These are phyloP conservation scores for Solea senegalensis DNA, from an alignment of 2,113 vertebrate genomes.

Conservation along the genomic window DNA sequence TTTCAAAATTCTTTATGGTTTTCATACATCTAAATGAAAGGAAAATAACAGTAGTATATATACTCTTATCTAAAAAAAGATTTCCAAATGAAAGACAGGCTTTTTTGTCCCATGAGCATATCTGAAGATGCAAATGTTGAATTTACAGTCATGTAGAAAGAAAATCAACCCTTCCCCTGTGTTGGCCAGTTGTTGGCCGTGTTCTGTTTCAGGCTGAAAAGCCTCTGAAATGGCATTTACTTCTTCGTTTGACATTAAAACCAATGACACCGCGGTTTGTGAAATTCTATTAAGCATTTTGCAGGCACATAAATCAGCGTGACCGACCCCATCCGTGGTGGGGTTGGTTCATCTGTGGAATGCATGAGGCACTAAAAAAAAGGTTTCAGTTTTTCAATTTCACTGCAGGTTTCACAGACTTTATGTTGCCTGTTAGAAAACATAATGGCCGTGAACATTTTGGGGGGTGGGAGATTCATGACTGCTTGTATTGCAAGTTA, in stretches of 20 bases:
- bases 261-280: slow-evolving; percentile 8
- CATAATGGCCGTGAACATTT: background rate
- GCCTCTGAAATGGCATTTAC: background rate
- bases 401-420: slow-evolving; percentile 1
- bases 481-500: background rate
- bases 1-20: background rate
- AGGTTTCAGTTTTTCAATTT: slow-evolving; percentile 8
- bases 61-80: background rate
- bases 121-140: too few relatives aligned
- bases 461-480: background rate
- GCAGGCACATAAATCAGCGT: slow-evolving; percentile 19
- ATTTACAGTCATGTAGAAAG: too few relatives aligned
- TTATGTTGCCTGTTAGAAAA: background rate
- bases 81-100: too few relatives aligned
- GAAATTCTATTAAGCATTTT: slow-evolving; percentile 12
- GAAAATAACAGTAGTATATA: background rate
- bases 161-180: background rate
- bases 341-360: background rate
- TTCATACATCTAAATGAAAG: background rate
- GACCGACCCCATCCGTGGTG: slow-evolving; percentile 2
- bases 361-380: too few relatives aligned
- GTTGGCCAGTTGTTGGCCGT: background rate
- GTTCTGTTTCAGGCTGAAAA: background rate
- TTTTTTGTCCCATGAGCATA: too few relatives aligned
- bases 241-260: slow-evolving; percentile 16